These are phyloP conservation scores for Microtus richardsoni DNA, from an alignment of 2,113 vertebrate species.

Conservation along the genomic window DNA sequence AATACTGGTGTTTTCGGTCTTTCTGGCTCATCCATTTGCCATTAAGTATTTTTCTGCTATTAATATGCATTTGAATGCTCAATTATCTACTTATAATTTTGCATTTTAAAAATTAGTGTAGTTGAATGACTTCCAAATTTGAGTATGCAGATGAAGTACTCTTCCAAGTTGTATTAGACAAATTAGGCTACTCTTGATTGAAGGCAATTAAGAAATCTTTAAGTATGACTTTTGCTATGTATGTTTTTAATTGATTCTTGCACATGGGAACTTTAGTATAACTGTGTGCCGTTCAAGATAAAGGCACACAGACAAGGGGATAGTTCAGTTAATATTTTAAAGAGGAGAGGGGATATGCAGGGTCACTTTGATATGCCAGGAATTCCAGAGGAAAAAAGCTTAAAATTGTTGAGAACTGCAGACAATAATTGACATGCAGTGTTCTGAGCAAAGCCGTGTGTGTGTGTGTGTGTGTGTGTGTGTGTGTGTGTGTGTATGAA, in stretches of 20 bases:
- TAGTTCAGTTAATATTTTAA: neutral
- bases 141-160: neutral
- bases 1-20: neutral
- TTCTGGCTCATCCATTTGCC: neutral
- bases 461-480: neutral
- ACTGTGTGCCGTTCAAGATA: neutral
- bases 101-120: neutral
- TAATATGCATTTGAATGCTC: neutral
- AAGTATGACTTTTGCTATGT: neutral
- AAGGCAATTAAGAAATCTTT: neutral
- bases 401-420: neutral
- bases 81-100: neutral
- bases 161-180: neutral
- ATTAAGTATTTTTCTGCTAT: neutral
- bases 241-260: neutral
- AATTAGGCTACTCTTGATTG: neutral
- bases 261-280: neutral
- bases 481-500: neutral
- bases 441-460: neutral
- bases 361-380: neutral
- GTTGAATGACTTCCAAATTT: neutral
- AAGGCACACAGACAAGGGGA: neutral
- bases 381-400: neutral
- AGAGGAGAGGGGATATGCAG: neutral
- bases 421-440: neutral